phyloP scores from a whole-genome alignment of 2,888 invertebrate genomes.

The Stramonita haemastoma region DNA sequence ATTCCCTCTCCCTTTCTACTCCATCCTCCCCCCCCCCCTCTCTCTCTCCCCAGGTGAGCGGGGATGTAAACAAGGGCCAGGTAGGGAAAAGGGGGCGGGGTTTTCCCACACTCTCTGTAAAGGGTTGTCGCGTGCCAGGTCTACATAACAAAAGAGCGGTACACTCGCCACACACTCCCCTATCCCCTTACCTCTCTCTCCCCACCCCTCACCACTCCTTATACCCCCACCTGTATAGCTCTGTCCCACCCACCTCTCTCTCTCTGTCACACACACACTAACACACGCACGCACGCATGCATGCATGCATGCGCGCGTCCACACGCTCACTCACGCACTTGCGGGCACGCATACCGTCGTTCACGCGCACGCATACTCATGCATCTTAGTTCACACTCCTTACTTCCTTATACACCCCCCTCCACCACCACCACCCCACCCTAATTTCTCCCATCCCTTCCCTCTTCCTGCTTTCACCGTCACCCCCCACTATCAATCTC shows the following conservation, averaged over 20 bases:
- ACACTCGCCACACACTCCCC: background rate
- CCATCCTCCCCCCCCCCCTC: background rate
- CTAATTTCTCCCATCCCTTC: no score
- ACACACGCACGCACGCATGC: background rate
- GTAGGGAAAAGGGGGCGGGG: constrained; percentile 46
- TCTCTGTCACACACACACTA: background rate
- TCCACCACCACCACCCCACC: background rate
- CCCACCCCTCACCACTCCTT: background rate
- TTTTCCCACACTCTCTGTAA: constrained; percentile 53
- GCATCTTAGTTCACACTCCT: background rate
- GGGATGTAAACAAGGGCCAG: constrained; percentile 7
- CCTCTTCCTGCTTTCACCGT: no score
- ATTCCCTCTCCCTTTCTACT: background rate
- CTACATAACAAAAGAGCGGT: constrained; percentile 41
- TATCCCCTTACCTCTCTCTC: background rate
- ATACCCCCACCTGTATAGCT: no score
- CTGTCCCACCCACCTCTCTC: background rate
- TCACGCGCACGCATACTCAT: background rate
- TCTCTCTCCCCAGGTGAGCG: background rate
- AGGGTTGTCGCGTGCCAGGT: constrained; percentile 52
- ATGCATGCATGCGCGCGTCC: no score
- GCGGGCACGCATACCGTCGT: background rate
- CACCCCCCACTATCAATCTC: background rate
- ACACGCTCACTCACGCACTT: constrained; percentile 11
- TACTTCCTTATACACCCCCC: no score